Conservation (phyloP, 2,888 invertebrate genomes). For the Xestobium rufovillosum region DNA sequence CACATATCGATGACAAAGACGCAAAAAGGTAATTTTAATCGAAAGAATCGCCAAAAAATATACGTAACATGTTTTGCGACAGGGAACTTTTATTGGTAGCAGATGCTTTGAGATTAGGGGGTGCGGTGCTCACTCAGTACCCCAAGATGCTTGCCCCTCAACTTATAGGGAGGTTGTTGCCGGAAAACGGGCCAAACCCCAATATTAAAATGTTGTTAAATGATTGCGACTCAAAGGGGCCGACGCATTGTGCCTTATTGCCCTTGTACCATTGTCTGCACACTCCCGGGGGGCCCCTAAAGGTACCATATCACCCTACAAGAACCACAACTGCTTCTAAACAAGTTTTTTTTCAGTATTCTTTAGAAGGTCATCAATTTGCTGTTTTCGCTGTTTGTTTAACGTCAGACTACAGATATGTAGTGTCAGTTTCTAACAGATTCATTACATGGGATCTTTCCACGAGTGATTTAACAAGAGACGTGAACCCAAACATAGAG, state of each 20-base stretch:
- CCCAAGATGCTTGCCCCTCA: constrained; percentile 96
- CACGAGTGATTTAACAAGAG: constrained; percentile 89
- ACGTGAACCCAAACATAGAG: constrained; percentile 87
- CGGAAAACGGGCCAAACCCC: constrained; percentile 76
- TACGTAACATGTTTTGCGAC: constrained; percentile 23
- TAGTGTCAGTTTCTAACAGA: constrained; percentile 92
- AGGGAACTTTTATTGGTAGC: constrained; percentile 88
- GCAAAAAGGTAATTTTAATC: constrained; percentile 55
- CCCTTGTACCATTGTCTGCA: constrained; percentile 94
- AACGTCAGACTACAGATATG: constrained; percentile 83
- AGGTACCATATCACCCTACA: constrained; percentile 51
- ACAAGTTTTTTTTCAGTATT: constrained; percentile 61
- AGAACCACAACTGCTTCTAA: neutral
- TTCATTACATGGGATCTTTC: constrained; percentile 96
- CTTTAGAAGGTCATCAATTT: constrained; percentile 95
- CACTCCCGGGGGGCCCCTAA: constrained; percentile 97
- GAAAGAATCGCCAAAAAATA: neutral
- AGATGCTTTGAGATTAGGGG: constrained; percentile 87
- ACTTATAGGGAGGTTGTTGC: constrained; percentile 82
- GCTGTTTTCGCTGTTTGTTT: constrained; percentile 90
- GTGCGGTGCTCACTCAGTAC: constrained; percentile 84
- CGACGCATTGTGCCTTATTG: constrained; percentile 80
- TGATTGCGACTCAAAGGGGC: constrained; percentile 87
- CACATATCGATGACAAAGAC: constrained; percentile 74
- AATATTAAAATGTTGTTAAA: constrained; percentile 80